phyloP scores from a whole-genome alignment of 2,113 vertebrate genomes.

The Platysternon megacephalum region DNA sequence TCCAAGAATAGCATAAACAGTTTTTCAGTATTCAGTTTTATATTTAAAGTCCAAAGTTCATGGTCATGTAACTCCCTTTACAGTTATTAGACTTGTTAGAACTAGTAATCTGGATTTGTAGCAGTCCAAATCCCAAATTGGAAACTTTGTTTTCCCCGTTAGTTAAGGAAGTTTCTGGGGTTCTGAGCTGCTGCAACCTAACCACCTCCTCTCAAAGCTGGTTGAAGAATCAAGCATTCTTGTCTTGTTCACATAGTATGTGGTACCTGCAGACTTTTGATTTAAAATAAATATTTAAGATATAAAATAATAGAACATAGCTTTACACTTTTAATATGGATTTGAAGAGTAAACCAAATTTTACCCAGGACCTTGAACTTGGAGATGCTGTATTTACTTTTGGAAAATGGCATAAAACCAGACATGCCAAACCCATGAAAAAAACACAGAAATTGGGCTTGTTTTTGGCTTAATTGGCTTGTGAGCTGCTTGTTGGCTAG shows the following conservation, averaged over 20 bases:
- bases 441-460: too few relatives aligned
- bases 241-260: background rate
- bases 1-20: background rate
- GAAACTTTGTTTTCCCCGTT: background rate
- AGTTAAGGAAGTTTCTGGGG: background rate
- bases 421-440: too few relatives aligned
- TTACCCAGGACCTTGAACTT: background rate
- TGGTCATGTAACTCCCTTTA: constrained; percentile 23
- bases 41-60: constrained; percentile 55
- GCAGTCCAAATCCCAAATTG: background rate
- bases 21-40: constrained; percentile 12
- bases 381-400: background rate
- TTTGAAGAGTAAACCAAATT: background rate
- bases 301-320: background rate
- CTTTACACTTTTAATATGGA: background rate
- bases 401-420: background rate
- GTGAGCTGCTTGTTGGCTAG: too few relatives aligned
- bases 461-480: too few relatives aligned
- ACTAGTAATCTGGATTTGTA: accelerated
- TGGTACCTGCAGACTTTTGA: background rate
- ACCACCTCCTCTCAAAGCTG: background rate
- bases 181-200: background rate
- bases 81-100: background rate
- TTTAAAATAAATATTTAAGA: background rate
- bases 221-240: background rate